Evolutionary conservation across 1,140 invertebrate genomes (phyloP).

Genomic region (Drosophila kepulauana): DNA sequence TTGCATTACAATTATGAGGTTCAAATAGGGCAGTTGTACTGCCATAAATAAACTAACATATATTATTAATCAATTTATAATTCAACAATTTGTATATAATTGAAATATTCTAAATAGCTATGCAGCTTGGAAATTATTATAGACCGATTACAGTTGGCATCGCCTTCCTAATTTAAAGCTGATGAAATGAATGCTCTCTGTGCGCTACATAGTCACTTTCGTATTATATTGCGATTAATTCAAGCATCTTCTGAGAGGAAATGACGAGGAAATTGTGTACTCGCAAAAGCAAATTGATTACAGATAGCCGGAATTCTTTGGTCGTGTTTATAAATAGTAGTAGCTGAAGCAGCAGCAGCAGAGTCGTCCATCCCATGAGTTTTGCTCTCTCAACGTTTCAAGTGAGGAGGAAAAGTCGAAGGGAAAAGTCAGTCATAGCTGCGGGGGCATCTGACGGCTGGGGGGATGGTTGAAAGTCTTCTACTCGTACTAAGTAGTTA

Average conservation of each 20-base stretch:
- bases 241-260: slow-evolving; percentile 59
- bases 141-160: not conserved
- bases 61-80: too few relatives aligned
- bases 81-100: too few relatives aligned
- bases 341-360: not conserved
- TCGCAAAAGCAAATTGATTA: slow-evolving; percentile 74
- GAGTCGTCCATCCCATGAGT: slow-evolving; percentile 6
- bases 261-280: slow-evolving; percentile 73
- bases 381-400: slow-evolving; percentile 21
- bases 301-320: slow-evolving; percentile 65
- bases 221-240: slow-evolving; percentile 41
- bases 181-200: not conserved
- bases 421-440: slow-evolving; percentile 63
- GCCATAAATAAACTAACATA: too few relatives aligned
- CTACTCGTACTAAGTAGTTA: slow-evolving; percentile 19
- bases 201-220: not conserved
- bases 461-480: slow-evolving; percentile 4
- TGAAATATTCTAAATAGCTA: not conserved
- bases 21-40: too few relatives aligned
- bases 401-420: slow-evolving; percentile 1
- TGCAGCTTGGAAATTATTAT: not conserved
- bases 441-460: not conserved
- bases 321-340: slow-evolving; percentile 16
- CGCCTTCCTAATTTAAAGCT: not conserved
- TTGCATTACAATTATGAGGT: too few relatives aligned